Percentiles rank a stretch among this genome's conserved stretches.
phyloP scores from a whole-genome alignment of 2,888 invertebrate genomes.

The Watsonalla cultraria region DNA sequence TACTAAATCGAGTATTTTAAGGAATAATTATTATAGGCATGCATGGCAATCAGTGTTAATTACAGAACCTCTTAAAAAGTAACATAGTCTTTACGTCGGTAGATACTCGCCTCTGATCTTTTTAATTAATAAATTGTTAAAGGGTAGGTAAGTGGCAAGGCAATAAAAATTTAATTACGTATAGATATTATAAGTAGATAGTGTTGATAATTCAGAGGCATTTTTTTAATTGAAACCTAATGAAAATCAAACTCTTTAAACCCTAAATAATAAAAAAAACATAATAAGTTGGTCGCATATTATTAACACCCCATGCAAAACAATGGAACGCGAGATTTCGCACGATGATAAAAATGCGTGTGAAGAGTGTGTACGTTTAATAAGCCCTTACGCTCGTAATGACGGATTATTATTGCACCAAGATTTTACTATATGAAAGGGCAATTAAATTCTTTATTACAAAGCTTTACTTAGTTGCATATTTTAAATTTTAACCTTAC shows the following conservation, averaged over 20 bases:
- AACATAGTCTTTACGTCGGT: background rate
- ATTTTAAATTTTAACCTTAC: constrained; percentile 13
- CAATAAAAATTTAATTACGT: background rate
- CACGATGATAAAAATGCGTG: constrained; percentile 38
- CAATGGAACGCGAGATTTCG: constrained; percentile 36
- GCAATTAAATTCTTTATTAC: background rate
- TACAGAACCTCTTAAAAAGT: background rate
- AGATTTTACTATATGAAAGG: background rate
- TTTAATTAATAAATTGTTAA: background rate
- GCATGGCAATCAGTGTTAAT: background rate
- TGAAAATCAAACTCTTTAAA: background rate
- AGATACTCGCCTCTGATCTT: background rate
- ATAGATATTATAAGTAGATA: background rate
- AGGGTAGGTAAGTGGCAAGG: background rate
- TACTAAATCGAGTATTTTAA: constrained; percentile 11
- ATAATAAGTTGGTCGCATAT: constrained; percentile 6
- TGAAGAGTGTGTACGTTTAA: constrained; percentile 21
- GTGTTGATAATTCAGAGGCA: too few relatives aligned
- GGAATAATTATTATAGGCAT: background rate
- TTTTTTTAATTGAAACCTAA: too few relatives aligned
- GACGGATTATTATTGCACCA: background rate
- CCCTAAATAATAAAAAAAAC: background rate
- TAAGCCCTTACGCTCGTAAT: constrained; percentile 13
- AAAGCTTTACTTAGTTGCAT: constrained; percentile 8
- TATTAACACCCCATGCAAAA: constrained; percentile 25